Base-by-base conservation (phyloP, 2,888 invertebrate species). In the Diplolepis rosae region DNA sequence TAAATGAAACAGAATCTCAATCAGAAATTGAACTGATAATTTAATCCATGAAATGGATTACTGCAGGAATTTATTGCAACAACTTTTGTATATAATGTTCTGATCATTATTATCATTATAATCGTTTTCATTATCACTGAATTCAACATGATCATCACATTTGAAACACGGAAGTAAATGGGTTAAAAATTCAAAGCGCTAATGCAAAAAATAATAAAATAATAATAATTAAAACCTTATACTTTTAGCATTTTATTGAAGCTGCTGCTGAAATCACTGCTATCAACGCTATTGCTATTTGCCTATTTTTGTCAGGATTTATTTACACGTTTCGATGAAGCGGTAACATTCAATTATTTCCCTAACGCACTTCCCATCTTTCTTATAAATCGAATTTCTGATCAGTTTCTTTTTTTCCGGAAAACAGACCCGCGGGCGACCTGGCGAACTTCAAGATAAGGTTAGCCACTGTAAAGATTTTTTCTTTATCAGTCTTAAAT, bases 371-470 rank as follows among this genome's bases (percentile, higher is more conserved):
- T 24, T 13, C 39, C 39, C 11, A 39, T 24, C 61, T 27, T 61
- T 61, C 24, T 35, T 24, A 24, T 18, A 6, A 7, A 24, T n/a
- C 39, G 13, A 39, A 39, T 39, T 39, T 61, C 39, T 61, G 13
- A 61, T 24, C 74, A 66, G 75, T 80, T 68, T 78, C 77, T 82
- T 80, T 79, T 83, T 82, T 91, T 91, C 91, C 90, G 92, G 92
- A 91, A 92, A 91, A 80, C 79, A 81, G 81, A 80, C 91, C 89
- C 90, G 92, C 90, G 92, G 92, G 90, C 94, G 95, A 89, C 95
- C 95, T 89, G 95, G 95, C 90, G 94, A 93, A 92, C 92, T 95
- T 91, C 93, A 92, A 91, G 94, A 94, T 76, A 79, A 81, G 90
- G 95, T 95, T 92, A 94, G 93, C 81, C 75, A 68, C 45, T 51